A percentile compares a stretch with the other conserved stretches of the same genome.
Conservation (phyloP, 2,797 vertebrate genomes). For the Parotocinclus haroldoi region DNA sequence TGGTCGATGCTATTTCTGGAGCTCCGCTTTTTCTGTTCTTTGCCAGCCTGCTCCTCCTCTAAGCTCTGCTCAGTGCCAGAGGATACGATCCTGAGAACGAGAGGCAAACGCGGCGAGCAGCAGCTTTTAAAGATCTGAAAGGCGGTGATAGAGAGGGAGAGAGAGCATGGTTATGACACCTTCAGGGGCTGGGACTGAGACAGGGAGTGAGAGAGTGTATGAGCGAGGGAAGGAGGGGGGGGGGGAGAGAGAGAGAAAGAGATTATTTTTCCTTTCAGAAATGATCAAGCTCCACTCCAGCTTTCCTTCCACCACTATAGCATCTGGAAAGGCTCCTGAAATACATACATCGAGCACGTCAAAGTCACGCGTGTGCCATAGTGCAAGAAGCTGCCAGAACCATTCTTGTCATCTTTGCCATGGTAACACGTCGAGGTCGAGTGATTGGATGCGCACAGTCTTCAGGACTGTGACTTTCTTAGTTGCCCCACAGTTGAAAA, state of each 20-base stretch:
- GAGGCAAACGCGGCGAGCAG: conserved; percentile 72
- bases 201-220: conserved; percentile 52
- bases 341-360: conserved; percentile 45
- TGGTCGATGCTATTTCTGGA: conserved; percentile 71
- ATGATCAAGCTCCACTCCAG: conserved; percentile 67
- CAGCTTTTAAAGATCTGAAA: conserved; percentile 82
- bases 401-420: conserved; percentile 62
- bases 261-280: conserved; percentile 71
- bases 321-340: conserved; percentile 53
- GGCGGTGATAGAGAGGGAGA: conserved; percentile 74
- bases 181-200: conserved; percentile 79
- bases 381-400: conserved; percentile 53
- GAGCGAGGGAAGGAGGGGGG: conserved; percentile 37
- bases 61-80: conserved; percentile 69
- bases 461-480: too few relatives aligned
- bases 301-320: conserved; percentile 46
- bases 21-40: conserved; percentile 59
- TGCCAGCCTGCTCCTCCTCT: conserved; percentile 52
- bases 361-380: conserved; percentile 45
- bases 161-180: conserved; percentile 78
- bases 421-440: conserved; percentile 65
- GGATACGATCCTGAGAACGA: conserved; percentile 70
- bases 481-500: too few relatives aligned
- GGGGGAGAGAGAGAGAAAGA: conserved; percentile 29
- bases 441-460: conserved; percentile 27